A percentile compares a stretch with the other conserved stretches of the same genome.
Evolutionary conservation across 2,113 vertebrate genomes (phyloP).

Genomic region (Ophiodon elongatus): DNA sequence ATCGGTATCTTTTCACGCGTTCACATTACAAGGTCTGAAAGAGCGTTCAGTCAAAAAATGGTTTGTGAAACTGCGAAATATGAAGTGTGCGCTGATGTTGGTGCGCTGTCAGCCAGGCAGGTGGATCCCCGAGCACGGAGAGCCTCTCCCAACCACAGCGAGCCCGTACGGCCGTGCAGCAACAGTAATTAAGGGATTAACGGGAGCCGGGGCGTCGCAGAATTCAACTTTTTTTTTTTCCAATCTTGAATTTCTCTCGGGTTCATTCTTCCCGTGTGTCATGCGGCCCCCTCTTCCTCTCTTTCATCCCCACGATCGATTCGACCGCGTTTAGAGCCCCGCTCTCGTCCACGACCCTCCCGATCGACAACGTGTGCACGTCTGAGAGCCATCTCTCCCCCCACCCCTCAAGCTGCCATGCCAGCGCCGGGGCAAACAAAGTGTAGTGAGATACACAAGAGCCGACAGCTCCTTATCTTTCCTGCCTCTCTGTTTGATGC

Average conservation of each 20-base stretch:
- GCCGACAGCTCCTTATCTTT: conserved; percentile 55
- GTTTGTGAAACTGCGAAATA: neutral
- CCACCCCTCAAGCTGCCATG: conserved; percentile 27
- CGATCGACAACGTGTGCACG: neutral
- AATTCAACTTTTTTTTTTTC: neutral
- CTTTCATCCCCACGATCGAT: conserved; percentile 5
- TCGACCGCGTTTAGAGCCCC: neutral
- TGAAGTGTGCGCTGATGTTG: neutral
- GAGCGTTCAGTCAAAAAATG: neutral
- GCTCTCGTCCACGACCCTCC: neutral
- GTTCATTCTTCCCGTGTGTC: neutral
- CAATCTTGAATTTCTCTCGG: neutral
- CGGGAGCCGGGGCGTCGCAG: neutral
- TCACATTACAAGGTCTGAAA: neutral
- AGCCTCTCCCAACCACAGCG: neutral
- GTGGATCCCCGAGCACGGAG: neutral
- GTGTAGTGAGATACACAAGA: conserved; percentile 41
- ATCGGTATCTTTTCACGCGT: neutral
- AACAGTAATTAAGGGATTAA: neutral
- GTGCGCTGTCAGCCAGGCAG: neutral
- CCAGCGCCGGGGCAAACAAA: conserved; percentile 40
- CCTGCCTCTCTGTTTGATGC: conserved; percentile 46
- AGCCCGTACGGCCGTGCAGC: neutral
- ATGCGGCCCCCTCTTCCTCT: neutral
- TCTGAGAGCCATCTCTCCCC: conserved; percentile 21